Evolutionary conservation across 2,888 invertebrate genomes (phyloP).

Genomic region (Idaea biselata): DNA sequence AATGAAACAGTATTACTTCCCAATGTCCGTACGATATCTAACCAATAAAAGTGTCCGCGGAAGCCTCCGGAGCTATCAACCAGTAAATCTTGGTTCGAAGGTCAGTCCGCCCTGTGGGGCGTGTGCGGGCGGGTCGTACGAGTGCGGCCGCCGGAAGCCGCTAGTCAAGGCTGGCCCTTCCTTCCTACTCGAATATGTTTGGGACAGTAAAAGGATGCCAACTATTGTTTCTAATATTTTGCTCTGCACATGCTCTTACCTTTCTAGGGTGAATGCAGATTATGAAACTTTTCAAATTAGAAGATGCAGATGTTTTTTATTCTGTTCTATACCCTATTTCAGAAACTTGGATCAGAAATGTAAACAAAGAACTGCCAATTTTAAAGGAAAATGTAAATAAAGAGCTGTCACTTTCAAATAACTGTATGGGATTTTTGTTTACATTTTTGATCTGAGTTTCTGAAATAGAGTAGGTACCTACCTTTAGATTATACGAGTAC

Average conservation of each 20-base stretch:
- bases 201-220: conserved; percentile 30
- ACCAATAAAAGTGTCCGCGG: background rate
- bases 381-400: no score
- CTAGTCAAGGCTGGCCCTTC: conserved; percentile 46
- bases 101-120: background rate
- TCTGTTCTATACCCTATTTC: no score
- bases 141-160: conserved; percentile 48
- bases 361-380: no score
- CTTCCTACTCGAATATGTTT: conserved; percentile 39
- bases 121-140: conserved; percentile 15
- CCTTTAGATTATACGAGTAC: no score
- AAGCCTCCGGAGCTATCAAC: background rate
- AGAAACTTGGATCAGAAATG: no score
- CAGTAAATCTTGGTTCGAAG: background rate
- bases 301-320: no score
- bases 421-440: no score
- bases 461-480: no score
- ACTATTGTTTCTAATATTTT: conserved; percentile 6
- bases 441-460: no score
- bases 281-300: no score
- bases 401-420: no score
- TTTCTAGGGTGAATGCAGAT: no score
- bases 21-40: background rate
- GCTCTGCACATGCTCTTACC: background rate
- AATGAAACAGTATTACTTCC: background rate